Evolutionary conservation across 1,140 invertebrate species (phyloP).

Genomic region (Dolichoris vasculosae): DNA sequence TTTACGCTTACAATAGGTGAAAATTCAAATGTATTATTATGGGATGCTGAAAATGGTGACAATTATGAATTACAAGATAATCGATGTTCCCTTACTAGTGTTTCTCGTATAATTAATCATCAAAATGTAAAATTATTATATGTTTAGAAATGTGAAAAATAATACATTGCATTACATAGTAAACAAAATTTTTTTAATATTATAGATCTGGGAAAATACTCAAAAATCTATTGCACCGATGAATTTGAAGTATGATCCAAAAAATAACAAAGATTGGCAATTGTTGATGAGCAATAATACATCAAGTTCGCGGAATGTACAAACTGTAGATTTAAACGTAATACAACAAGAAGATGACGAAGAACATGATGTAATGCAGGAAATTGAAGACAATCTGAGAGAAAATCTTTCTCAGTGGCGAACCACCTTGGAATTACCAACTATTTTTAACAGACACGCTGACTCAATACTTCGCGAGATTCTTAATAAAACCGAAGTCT

Average conservation of each 20-base stretch:
- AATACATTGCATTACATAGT: neutral
- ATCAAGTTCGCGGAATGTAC: constrained; percentile 56
- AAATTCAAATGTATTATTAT: constrained; percentile 59
- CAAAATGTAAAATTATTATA: constrained; percentile 62
- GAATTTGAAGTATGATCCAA: constrained; percentile 65
- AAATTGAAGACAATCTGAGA: constrained; percentile 65
- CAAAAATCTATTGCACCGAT: constrained; percentile 64
- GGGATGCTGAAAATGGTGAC: constrained; percentile 71
- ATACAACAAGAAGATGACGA: constrained; percentile 53
- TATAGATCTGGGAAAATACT: constrained; percentile 70
- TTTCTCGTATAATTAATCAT: constrained; percentile 67
- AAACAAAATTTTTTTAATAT: constrained; percentile 25
- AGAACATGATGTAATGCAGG: constrained; percentile 46
- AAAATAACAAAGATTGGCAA: constrained; percentile 68
- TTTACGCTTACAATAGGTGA: constrained; percentile 66
- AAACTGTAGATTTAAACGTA: constrained; percentile 62
- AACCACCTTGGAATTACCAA: constrained; percentile 62
- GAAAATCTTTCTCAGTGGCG: constrained; percentile 66
- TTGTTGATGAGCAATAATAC: constrained; percentile 54
- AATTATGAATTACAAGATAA: constrained; percentile 65
- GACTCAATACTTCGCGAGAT: constrained; percentile 62
- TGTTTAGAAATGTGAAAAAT: neutral
- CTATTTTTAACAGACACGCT: constrained; percentile 69
- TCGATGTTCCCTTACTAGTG: constrained; percentile 65
- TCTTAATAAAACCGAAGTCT: constrained; percentile 57